phyloP scores from a whole-genome alignment of 2,888 invertebrate genomes.

The Archips crataeganus region DNA sequence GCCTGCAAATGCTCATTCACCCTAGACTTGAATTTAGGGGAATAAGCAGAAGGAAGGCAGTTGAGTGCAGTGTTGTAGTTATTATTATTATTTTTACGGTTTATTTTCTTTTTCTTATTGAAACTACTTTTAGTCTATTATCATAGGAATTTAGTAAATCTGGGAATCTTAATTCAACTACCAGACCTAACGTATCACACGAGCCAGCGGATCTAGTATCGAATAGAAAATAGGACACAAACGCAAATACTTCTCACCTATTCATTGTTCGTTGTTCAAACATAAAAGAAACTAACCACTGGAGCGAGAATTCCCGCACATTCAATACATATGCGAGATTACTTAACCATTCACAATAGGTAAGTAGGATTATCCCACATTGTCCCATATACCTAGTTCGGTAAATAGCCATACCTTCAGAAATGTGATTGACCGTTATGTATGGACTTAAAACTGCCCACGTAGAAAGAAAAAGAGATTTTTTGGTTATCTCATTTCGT shows the following conservation, averaged over 20 bases:
- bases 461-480: not conserved
- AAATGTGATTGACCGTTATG: constrained; percentile 25
- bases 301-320: not conserved
- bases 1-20: no score
- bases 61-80: no score
- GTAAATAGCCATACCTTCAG: constrained; percentile 12
- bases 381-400: not conserved
- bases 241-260: not conserved
- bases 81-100: no score
- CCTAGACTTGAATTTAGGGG: no score
- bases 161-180: no score
- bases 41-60: no score
- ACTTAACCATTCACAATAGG: constrained; percentile 17
- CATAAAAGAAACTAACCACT: not conserved
- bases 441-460: constrained; percentile 17
- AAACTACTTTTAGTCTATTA: no score
- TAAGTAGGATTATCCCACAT: constrained; percentile 22
- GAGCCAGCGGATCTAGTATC: not conserved
- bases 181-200: no score
- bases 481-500: constrained; percentile 8
- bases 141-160: no score
- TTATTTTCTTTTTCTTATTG: no score
- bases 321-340: constrained; percentile 11
- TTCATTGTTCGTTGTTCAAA: not conserved
- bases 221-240: not conserved